A percentile compares a stretch with the other conserved stretches of the same genome.
These are phyloP conservation scores for Pomacea maculata DNA, from an alignment of 1,140 invertebrate species.

Conservation along the genomic window DNA sequence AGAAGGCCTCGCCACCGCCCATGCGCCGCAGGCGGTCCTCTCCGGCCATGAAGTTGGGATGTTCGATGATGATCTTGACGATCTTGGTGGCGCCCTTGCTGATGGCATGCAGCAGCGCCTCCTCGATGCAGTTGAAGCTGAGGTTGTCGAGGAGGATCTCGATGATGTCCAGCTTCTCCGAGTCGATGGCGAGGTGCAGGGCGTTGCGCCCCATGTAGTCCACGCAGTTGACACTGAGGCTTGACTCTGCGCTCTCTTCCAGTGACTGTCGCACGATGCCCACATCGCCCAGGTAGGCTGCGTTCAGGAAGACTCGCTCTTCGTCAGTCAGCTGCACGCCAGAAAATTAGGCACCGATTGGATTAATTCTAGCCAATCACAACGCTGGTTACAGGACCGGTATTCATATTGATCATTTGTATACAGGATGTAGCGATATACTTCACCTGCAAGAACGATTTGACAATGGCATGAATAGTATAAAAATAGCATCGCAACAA, in stretches of 20 bases:
- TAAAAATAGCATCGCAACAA: neutral
- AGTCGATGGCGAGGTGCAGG: conserved; percentile 63
- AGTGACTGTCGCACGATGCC: conserved; percentile 58
- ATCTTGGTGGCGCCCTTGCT: conserved; percentile 63
- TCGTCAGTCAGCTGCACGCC: conserved; percentile 62
- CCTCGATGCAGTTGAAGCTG: conserved; percentile 61
- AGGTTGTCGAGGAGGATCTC: conserved; percentile 59
- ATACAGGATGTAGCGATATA: too few relatives aligned
- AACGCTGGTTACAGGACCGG: too few relatives aligned
- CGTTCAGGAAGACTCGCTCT: conserved; percentile 65
- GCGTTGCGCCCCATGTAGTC: conserved; percentile 63
- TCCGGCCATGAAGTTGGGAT: conserved; percentile 63
- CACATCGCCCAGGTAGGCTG: conserved; percentile 62
- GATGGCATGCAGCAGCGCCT: conserved; percentile 64
- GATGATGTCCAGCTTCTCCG: conserved; percentile 61
- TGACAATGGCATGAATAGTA: neutral
- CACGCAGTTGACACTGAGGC: conserved; percentile 60
- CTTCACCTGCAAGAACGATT: too few relatives aligned
- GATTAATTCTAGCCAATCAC: neutral
- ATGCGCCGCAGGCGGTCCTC: conserved; percentile 59
- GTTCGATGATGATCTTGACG: conserved; percentile 63
- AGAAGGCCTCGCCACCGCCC: conserved; percentile 59
- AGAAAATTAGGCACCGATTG: neutral
- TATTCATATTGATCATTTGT: neutral
- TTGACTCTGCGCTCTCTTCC: conserved; percentile 52